Conservation (phyloP, 2,888 invertebrate species). For the Leptinotarsa peninsularis region DNA sequence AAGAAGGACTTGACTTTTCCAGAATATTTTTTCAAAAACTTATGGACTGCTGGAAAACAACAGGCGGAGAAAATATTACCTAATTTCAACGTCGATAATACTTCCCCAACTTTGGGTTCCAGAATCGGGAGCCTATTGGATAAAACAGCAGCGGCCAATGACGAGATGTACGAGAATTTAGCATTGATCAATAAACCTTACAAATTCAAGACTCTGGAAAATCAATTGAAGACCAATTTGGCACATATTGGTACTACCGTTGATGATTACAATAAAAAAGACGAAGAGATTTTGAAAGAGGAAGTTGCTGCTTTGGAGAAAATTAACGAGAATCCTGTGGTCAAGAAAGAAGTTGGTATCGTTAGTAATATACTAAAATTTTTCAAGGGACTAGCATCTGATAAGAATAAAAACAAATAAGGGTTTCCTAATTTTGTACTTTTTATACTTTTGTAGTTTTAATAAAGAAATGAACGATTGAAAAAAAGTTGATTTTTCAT, state of each 20-base stretch:
- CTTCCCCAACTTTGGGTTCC: conserved; percentile 20
- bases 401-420: conserved; percentile 19
- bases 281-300: conserved; percentile 48
- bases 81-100: conserved; percentile 7
- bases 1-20: conserved; percentile 21
- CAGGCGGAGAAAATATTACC: conserved; percentile 6
- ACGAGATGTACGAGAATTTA: conserved; percentile 31
- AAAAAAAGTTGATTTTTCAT: background rate
- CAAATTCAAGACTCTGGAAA: conserved; percentile 46
- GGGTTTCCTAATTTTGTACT: conserved; percentile 5
- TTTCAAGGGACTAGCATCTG: conserved; percentile 49
- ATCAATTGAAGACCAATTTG: conserved; percentile 49
- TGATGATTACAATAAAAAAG: conserved; percentile 45
- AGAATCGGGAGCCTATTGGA: conserved; percentile 32
- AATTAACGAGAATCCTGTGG: conserved; percentile 43
- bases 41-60: conserved; percentile 7
- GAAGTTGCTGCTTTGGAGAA: conserved; percentile 46
- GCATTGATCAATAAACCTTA: conserved; percentile 31
- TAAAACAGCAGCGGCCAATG: conserved; percentile 25
- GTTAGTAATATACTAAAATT: conserved; percentile 51
- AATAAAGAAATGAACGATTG: background rate
- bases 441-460: conserved; percentile 21
- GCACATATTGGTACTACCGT: conserved; percentile 49
- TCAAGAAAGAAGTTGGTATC: conserved; percentile 50
- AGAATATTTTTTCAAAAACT: conserved; percentile 16